Evolutionary conservation across 2,888 invertebrate species (phyloP).

Genomic region (Tinea trinotella): DNA sequence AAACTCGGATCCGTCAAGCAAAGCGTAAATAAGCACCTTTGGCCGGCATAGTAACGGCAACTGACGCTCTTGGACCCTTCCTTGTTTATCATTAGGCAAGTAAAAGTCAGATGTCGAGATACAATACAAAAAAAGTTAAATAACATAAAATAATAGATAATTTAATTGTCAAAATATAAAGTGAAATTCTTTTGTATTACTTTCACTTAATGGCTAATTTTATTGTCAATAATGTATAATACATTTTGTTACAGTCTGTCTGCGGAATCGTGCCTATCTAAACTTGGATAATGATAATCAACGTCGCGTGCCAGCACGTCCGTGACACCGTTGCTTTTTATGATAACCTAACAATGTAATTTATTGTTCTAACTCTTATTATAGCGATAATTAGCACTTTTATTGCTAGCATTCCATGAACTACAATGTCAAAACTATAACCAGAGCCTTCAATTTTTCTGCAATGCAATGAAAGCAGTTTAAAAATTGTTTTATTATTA

Average conservation of each 20-base stretch:
- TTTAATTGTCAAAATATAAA: too few relatives aligned
- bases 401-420: not conserved
- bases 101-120: too few relatives aligned
- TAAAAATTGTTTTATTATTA: too few relatives aligned
- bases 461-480: too few relatives aligned
- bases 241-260: not conserved
- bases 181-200: not conserved
- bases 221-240: not conserved
- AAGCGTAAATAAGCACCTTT: too few relatives aligned
- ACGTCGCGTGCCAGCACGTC: conserved; percentile 27
- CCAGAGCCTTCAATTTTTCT: too few relatives aligned
- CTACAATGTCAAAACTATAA: not conserved
- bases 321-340: conserved; percentile 51
- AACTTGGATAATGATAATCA: conserved; percentile 1
- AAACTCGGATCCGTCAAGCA: too few relatives aligned
- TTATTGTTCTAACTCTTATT: not conserved
- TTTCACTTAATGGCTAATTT: not conserved
- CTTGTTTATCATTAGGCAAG: too few relatives aligned
- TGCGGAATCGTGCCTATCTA: conserved; percentile 10
- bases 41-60: too few relatives aligned
- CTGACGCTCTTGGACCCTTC: too few relatives aligned
- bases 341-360: conserved; percentile 9
- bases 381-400: not conserved
- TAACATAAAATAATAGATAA: too few relatives aligned
- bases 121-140: too few relatives aligned